These are phyloP conservation scores for Psilopogon haemacephalus DNA, from an alignment of 2,113 vertebrate genomes.

Conservation along the genomic window DNA sequence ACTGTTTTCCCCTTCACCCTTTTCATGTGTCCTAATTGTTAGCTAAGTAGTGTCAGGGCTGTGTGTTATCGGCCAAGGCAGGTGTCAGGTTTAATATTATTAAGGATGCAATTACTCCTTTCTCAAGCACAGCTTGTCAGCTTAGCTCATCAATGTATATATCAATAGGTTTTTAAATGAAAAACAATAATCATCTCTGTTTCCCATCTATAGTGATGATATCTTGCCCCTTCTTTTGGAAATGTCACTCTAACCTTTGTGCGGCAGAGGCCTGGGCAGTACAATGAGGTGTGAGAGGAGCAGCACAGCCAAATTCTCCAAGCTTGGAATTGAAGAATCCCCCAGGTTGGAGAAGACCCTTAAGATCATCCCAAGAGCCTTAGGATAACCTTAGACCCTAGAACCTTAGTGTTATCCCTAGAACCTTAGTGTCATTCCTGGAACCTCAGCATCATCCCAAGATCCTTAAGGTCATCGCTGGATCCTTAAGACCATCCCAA, in stretches of 20 bases:
- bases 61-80: conserved; percentile 29
- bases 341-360: not conserved
- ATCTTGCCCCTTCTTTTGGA: not conserved
- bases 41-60: conserved; percentile 37
- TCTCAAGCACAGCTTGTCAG: conserved; percentile 39
- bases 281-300: not conserved
- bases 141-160: conserved; percentile 28
- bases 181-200: not conserved
- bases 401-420: not conserved
- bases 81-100: conserved; percentile 68
- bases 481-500: not conserved
- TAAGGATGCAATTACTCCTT: conserved; percentile 58
- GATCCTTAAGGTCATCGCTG: no score
- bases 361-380: not conserved
- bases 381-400: not conserved
- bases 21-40: conserved; percentile 34
- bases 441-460: not conserved
- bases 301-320: not conserved
- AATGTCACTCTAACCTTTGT: not conserved
- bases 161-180: not conserved
- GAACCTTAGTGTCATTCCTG: not conserved
- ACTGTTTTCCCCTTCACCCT: not conserved
- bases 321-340: accelerated
- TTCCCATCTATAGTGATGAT: not conserved
- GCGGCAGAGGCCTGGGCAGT: not conserved